A percentile compares a stretch with the other conserved stretches of the same genome.
Evolutionary conservation across 2,888 invertebrate genomes (phyloP).

Genomic region (Drosophila borborema): DNA sequence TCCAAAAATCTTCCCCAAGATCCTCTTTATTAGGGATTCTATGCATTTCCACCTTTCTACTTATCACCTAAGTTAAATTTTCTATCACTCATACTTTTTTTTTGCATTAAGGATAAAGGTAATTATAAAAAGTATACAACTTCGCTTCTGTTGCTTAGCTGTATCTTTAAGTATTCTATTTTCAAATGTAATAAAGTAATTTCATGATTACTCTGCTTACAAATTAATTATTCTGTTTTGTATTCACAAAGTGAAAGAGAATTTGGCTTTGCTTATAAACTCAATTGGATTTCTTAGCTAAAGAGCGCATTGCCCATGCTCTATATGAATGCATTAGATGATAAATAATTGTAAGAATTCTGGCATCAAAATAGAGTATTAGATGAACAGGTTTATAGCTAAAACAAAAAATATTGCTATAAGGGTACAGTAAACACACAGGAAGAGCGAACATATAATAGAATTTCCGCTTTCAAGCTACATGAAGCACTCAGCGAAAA

Average conservation of each 20-base stretch:
- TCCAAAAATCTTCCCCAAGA: not conserved
- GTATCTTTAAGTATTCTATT: not conserved
- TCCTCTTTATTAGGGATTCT: not conserved
- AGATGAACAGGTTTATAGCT: not conserved
- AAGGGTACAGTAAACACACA: not conserved
- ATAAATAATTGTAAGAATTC: not conserved
- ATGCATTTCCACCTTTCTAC: too few species aligned
- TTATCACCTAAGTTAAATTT: too few species aligned
- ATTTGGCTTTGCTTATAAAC: not conserved
- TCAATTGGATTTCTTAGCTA: not conserved
- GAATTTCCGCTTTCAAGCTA: not conserved
- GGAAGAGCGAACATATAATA: not conserved
- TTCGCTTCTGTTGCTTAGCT: not conserved
- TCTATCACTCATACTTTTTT: too few species aligned
- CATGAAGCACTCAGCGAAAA: not conserved
- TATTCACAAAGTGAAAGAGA: not conserved
- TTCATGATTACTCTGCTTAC: not conserved
- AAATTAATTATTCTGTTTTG: constrained; percentile 5
- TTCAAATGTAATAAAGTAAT: not conserved
- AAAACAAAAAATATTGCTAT: not conserved
- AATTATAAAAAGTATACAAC: not conserved
- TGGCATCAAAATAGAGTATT: not conserved
- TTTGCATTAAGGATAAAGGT: too few species aligned
- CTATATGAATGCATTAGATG: not conserved
- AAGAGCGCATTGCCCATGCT: not conserved